A percentile compares a stretch with the other conserved stretches of the same genome.
Conservation (phyloP, 2,888 invertebrate genomes). For the Clanis bilineata region DNA sequence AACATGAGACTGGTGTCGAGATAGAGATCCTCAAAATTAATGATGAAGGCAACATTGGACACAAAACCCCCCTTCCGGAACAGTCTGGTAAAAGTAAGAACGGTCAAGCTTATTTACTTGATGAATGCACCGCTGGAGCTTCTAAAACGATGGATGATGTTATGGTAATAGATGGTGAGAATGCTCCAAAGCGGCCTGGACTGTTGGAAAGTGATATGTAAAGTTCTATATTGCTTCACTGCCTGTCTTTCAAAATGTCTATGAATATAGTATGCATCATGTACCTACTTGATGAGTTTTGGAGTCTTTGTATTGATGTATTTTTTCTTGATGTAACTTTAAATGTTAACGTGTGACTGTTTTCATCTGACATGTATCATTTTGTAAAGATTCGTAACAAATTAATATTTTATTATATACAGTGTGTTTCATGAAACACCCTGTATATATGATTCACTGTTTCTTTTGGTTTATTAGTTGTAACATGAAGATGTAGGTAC, state of each 20-base stretch:
- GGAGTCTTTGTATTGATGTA: neutral
- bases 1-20: conserved; percentile 69
- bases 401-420: neutral
- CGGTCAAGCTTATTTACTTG: conserved; percentile 52
- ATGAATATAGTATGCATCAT: neutral
- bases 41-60: conserved; percentile 28
- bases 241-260: conserved; percentile 14
- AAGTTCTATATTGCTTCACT: conserved; percentile 28
- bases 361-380: neutral
- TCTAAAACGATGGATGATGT: conserved; percentile 60
- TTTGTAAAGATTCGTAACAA: neutral
- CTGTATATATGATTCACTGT: neutral
- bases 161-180: conserved; percentile 66
- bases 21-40: conserved; percentile 63
- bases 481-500: neutral
- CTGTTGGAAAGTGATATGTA: conserved; percentile 74
- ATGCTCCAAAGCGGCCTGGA: conserved; percentile 57
- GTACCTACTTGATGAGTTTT: neutral
- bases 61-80: too few species aligned
- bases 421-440: too few species aligned
- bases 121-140: conserved; percentile 40
- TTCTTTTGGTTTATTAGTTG: neutral
- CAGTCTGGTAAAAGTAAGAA: conserved; percentile 45
- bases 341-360: neutral
- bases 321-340: neutral